Percentiles rank a stretch among this genome's conserved stretches.
These are phyloP conservation scores for Rostrhamus sociabilis DNA, from an alignment of 2,797 vertebrate species.

Conservation along the genomic window DNA sequence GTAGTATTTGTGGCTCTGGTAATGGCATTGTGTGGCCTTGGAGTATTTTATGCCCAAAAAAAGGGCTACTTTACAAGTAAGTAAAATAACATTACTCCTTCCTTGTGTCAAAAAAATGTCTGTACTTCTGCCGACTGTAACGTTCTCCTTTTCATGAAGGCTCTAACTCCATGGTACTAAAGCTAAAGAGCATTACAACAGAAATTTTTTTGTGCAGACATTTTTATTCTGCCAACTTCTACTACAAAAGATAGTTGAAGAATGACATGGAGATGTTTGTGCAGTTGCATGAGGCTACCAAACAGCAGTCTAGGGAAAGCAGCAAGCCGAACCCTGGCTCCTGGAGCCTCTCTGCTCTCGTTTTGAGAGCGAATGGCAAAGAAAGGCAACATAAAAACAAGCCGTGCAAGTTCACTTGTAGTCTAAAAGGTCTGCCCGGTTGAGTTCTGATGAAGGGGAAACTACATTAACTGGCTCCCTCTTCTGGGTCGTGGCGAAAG, in stretches of 20 bases:
- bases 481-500: conserved; percentile 35
- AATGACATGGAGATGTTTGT: neutral
- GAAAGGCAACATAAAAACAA: neutral
- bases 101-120: neutral
- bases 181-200: neutral
- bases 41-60: conserved; percentile 85
- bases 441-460: neutral
- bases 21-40: conserved; percentile 81
- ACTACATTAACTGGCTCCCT: neutral
- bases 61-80: conserved; percentile 93
- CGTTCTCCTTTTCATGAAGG: neutral
- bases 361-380: neutral
- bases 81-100: conserved; percentile 59
- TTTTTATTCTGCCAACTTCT: neutral
- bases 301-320: neutral
- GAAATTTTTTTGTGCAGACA: neutral
- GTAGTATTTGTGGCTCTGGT: conserved; percentile 82
- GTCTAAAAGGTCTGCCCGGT: neutral
- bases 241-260: neutral
- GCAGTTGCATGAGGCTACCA: neutral
- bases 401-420: neutral
- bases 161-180: neutral
- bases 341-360: neutral
- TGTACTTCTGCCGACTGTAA: neutral
- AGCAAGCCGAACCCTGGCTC: neutral